phyloP scores from a whole-genome alignment of 2,888 invertebrate genomes.

The Athetis lepigone region DNA sequence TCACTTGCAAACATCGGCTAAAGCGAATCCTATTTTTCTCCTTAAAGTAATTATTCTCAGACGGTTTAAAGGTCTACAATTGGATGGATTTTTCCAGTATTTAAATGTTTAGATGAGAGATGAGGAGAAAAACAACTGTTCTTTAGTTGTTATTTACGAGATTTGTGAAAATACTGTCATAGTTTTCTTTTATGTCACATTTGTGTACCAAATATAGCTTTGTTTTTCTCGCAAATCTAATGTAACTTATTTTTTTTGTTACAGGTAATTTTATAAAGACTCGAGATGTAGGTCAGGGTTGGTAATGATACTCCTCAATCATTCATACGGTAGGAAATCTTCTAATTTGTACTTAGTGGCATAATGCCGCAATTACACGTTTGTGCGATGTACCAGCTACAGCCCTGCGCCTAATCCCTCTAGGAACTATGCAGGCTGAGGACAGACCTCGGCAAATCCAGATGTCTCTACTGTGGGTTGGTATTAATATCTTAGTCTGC shows the following conservation, averaged over 20 bases:
- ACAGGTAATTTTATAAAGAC: constrained; percentile 26
- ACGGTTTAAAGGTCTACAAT: constrained; percentile 13
- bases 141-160: not conserved
- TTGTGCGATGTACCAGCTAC: not conserved
- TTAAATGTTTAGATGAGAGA: constrained; percentile 9
- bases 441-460: not conserved
- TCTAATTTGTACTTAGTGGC: not conserved
- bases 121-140: too few relatives aligned
- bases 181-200: not conserved
- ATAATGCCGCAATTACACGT: not conserved
- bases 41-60: constrained; percentile 2
- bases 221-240: constrained; percentile 1
- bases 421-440: not conserved
- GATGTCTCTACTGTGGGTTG: not conserved
- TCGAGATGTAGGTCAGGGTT: not conserved
- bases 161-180: not conserved
- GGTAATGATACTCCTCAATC: not conserved
- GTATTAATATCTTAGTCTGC: not conserved
- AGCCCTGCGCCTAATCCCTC: not conserved
- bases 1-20: not conserved
- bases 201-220: too few relatives aligned
- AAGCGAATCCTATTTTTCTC: constrained; percentile 30
- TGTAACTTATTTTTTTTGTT: constrained; percentile 18
- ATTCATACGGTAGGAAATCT: not conserved
- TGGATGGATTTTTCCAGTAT: constrained; percentile 15